phyloP scores from a whole-genome alignment of 2,888 invertebrate species.

The Ptilodon capucinus region DNA sequence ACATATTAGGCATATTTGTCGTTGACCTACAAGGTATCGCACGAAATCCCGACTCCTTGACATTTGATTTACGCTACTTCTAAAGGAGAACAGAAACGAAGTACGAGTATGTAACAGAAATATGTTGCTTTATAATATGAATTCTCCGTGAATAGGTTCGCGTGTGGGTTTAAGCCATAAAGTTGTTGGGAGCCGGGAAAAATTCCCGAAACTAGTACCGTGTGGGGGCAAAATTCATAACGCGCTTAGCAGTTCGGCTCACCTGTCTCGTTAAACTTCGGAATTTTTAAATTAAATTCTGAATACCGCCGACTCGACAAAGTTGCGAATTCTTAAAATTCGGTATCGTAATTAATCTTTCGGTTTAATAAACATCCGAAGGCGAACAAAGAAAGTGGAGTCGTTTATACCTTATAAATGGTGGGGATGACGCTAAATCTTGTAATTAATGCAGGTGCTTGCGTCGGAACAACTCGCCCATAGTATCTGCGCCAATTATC shows the following conservation, averaged over 20 bases:
- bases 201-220: conserved; percentile 72
- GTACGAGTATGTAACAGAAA: conserved; percentile 23
- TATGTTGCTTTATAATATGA: conserved; percentile 43
- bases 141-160: conserved; percentile 48
- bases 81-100: conserved; percentile 23
- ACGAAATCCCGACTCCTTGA: conserved; percentile 23
- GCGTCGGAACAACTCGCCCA: conserved; percentile 54
- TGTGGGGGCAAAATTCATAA: conserved; percentile 75
- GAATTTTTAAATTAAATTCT: conserved; percentile 83
- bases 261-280: conserved; percentile 80
- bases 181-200: conserved; percentile 68
- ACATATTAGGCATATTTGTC: conserved; percentile 22
- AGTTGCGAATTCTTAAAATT: conserved; percentile 78
- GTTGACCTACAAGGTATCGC: conserved; percentile 18
- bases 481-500: conserved; percentile 67
- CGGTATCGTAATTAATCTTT: conserved; percentile 76
- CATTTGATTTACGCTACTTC: conserved; percentile 35
- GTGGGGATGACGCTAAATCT: conserved; percentile 73
- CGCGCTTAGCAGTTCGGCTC: conserved; percentile 77
- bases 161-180: conserved; percentile 69
- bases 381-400: conserved; percentile 54
- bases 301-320: conserved; percentile 69
- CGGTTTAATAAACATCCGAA: conserved; percentile 69
- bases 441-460: conserved; percentile 78
- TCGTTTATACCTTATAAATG: conserved; percentile 73